These are phyloP conservation scores for Tokudaia muenninki DNA, from an alignment of 2,797 vertebrate species.

Conservation along the genomic window DNA sequence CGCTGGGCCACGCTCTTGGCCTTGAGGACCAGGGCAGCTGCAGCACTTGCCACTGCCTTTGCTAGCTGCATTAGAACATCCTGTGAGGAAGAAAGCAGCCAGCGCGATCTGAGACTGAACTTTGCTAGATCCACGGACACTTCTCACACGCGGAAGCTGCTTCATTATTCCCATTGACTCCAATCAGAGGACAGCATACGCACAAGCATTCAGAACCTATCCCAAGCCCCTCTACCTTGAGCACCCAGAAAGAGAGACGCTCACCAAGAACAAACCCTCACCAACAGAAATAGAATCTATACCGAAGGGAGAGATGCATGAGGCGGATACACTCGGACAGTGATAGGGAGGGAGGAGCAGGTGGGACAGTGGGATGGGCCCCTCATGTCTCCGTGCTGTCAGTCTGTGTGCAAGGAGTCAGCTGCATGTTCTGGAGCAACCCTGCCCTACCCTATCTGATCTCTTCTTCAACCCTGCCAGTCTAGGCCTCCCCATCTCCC, in stretches of 20 bases:
- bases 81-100: conserved; percentile 84
- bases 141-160: background rate
- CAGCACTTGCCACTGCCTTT: conserved; percentile 96
- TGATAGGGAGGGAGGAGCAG: conserved; percentile 31
- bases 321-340: conserved; percentile 83
- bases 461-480: conserved; percentile 20
- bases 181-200: conserved; percentile 76
- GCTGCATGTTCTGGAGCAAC: conserved; percentile 26
- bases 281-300: conserved; percentile 2
- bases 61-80: conserved; percentile 99
- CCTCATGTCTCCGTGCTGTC: conserved; percentile 26
- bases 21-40: conserved; percentile 96
- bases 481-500: conserved; percentile 60
- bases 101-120: background rate
- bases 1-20: conserved; percentile 98
- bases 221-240: conserved; percentile 20
- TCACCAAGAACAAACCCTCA: conserved; percentile 65
- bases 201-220: conserved; percentile 73
- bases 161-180: conserved; percentile 72
- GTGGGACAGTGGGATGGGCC: background rate
- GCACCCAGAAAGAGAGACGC: conserved; percentile 16
- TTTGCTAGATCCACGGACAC: background rate
- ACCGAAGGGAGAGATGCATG: conserved; percentile 45
- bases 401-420: conserved; percentile 30
- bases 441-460: background rate